Evolutionary conservation across 2,113 vertebrate species (phyloP), one percentile per base, ranked within the genome.

Genomic region (Chitala chitala): DNA sequence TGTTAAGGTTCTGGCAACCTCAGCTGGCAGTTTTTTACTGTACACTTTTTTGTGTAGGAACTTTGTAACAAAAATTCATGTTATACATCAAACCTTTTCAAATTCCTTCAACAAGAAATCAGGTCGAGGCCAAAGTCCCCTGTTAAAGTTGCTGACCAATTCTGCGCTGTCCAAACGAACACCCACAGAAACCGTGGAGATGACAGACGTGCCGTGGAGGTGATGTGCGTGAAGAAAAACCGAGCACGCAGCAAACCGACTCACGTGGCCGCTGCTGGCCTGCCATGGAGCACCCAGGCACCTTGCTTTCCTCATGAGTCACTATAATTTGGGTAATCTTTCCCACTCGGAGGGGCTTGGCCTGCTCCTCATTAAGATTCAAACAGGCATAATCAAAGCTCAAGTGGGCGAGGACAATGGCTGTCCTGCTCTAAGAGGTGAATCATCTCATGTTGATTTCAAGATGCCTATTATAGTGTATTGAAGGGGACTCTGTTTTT

Each of bases 371-470:
- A 76, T 75, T 63, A 24, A 50, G 58, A 76, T 65, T 76, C 69
- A 68, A 79, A 78, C 73, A 80, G 51, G 81, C 77, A 75, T 77
- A 80, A 79, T 83, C 71, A 82, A 78, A 80, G 78, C 46, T 58
- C 69, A 46, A 74, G 29, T 48, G 6, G 36, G 20, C 59, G 48
- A 55, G 72, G 46, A 78, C 76, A 78, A 74, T 78, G 38, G 72
- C 8, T 48, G 29, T 74, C 44, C 56, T 26, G 36, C 51, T 8
- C 24, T 38, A 69, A 74, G 76, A 78, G 72, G 56, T 78, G 76
- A 78, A 74, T 74, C 56, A 75, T 74, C 36, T 78, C 73, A 69
- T 69, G 44, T 77, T 75, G 69, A 75, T 77, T 80, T 78, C 54
- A 71, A 56, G 61, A 74, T 63, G 40, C 69, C 53, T 59, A 75